Evolutionary conservation across 2,797 vertebrate genomes (phyloP).

Genomic region (Gymnoscopelus microlampas): DNA sequence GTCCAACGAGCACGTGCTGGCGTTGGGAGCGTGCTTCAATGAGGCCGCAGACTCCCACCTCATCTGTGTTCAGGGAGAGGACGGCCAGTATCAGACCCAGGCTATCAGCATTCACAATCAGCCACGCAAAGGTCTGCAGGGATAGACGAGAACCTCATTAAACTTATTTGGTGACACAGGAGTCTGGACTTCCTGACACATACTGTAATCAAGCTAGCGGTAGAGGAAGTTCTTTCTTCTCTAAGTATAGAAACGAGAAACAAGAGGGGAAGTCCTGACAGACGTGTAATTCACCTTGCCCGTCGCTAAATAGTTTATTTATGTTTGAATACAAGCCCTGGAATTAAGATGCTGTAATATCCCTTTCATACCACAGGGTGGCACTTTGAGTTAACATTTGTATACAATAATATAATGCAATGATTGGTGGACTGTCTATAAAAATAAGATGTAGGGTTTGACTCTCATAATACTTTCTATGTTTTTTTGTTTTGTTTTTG

Average conservation of each 20-base stretch:
- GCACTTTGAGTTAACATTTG: conserved; percentile 5
- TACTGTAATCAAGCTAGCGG: not conserved
- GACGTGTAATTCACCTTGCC: not conserved
- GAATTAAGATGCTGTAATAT: conserved; percentile 5
- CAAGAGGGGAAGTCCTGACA: not conserved
- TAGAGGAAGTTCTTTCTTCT: not conserved
- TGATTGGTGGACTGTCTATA: too few species aligned
- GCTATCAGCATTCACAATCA: conserved; percentile 99
- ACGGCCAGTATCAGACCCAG: conserved; percentile 98
- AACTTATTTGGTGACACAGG: too few species aligned
- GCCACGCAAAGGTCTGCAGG: conserved; percentile 88
- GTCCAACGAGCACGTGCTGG: conserved; percentile 96
- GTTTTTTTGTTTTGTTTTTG: conserved; percentile 30
- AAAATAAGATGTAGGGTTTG: too few species aligned
- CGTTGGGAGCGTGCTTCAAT: conserved; percentile 95
- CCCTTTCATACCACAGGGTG: conserved; percentile 47
- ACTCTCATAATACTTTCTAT: too few species aligned
- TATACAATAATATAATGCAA: too few species aligned
- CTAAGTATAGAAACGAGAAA: not conserved
- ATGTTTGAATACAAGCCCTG: not conserved
- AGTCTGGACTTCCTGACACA: not conserved
- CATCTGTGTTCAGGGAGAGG: conserved; percentile 96
- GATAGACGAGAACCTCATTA: not conserved
- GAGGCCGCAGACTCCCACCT: conserved; percentile 96
- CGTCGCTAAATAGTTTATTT: not conserved